Evolutionary conservation across 2,888 invertebrate species (phyloP).

Genomic region (Euzetes globulus): DNA sequence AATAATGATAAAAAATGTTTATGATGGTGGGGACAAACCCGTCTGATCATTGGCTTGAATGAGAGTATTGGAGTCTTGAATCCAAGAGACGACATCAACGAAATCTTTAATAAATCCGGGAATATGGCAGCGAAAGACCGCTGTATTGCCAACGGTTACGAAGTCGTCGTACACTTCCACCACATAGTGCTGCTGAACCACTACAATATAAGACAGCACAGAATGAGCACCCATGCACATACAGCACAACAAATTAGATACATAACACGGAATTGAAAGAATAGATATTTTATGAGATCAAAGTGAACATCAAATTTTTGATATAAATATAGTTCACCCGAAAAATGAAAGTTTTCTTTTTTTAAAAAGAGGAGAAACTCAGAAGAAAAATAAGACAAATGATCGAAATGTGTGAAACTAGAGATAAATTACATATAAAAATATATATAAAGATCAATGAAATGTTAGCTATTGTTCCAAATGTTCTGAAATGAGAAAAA

Average conservation of each 20-base stretch:
- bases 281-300: slow-evolving; percentile 15
- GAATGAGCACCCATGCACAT: neutral
- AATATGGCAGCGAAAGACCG: slow-evolving; percentile 42
- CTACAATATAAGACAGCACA: slow-evolving; percentile 28
- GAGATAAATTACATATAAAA: slow-evolving; percentile 24
- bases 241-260: slow-evolving; percentile 13
- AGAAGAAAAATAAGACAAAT: slow-evolving; percentile 25
- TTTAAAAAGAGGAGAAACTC: neutral
- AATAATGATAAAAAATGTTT: neutral
- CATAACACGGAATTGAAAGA: neutral
- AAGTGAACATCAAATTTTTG: slow-evolving; percentile 12
- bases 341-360: slow-evolving; percentile 9
- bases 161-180: slow-evolving; percentile 42
- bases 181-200: slow-evolving; percentile 40
- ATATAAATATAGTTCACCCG: slow-evolving; percentile 7
- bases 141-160: slow-evolving; percentile 42
- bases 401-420: slow-evolving; percentile 26
- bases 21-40: neutral
- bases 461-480: neutral
- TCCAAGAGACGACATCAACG: slow-evolving; percentile 37
- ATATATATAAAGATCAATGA: slow-evolving; percentile 21
- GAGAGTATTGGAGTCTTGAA: slow-evolving; percentile 32
- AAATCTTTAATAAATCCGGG: slow-evolving; percentile 41
- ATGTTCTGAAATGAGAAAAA: neutral
- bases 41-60: slow-evolving; percentile 22